Conservation (phyloP, 2,888 invertebrate species). For the Automeris io region DNA sequence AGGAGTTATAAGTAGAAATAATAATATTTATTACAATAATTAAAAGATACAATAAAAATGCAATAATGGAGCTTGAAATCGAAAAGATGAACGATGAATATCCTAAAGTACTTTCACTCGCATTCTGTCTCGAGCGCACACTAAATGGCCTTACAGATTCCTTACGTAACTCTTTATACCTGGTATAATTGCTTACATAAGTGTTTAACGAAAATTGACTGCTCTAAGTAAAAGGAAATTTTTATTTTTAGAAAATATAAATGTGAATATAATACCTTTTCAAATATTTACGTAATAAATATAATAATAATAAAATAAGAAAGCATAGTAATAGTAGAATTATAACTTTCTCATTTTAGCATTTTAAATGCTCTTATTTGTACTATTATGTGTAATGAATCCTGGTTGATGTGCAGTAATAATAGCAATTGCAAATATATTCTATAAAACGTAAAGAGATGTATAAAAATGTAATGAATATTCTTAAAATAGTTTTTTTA, state of each 20-base stretch:
- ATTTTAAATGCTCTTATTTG: too few relatives aligned
- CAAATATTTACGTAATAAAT: neutral
- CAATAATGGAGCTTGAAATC: slow-evolving; percentile 12
- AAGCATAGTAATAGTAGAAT: too few relatives aligned
- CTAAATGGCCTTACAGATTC: slow-evolving; percentile 36
- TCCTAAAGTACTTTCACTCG: slow-evolving; percentile 19
- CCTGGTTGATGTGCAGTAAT: too few relatives aligned
- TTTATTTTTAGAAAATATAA: too few relatives aligned
- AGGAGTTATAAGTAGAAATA: too few relatives aligned
- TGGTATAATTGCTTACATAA: slow-evolving; percentile 1
- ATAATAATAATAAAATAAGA: too few relatives aligned
- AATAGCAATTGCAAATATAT: neutral
- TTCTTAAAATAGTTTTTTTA: neutral
- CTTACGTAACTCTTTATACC: slow-evolving; percentile 34
- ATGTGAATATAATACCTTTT: too few relatives aligned
- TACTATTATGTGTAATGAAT: too few relatives aligned
- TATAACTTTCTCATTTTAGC: too few relatives aligned
- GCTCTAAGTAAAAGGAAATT: too few relatives aligned
- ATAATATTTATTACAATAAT: slow-evolving; percentile 9
- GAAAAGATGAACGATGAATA: slow-evolving; percentile 9
- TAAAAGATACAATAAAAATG: slow-evolving; percentile 4
- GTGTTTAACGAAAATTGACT: neutral
- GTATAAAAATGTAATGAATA: neutral
- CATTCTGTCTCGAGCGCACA: slow-evolving; percentile 17
- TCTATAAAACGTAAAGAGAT: neutral